phyloP scores from a whole-genome alignment of 2,888 invertebrate genomes.

The Melitaea athalia region DNA sequence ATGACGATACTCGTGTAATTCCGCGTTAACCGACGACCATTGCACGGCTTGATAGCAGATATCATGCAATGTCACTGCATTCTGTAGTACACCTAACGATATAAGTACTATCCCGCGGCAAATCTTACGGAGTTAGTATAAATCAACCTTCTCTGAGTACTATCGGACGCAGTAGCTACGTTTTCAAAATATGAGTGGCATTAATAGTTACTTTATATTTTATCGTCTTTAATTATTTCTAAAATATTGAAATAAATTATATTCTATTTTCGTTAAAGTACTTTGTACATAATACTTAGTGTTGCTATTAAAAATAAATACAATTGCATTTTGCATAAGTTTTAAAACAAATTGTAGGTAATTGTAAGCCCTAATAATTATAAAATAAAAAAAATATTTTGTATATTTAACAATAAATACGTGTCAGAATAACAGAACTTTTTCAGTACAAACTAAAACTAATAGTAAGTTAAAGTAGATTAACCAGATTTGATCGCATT shows the following conservation, averaged over 20 bases:
- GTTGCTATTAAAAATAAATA: neutral
- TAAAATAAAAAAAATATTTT: too few relatives aligned
- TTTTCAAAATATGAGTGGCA: slow-evolving; percentile 16
- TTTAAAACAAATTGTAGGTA: too few relatives aligned
- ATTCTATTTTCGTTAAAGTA: neutral
- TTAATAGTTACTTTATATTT: slow-evolving; percentile 11
- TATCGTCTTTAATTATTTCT: slow-evolving; percentile 8
- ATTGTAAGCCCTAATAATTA: too few relatives aligned
- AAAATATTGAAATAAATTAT: slow-evolving; percentile 1
- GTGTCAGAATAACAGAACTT: too few relatives aligned
- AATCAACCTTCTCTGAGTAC: slow-evolving; percentile 32
- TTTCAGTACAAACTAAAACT: slow-evolving; percentile 31
- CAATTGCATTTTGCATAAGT: neutral
- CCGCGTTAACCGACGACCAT: slow-evolving; percentile 23
- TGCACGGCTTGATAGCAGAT: slow-evolving; percentile 56
- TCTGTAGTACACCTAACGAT: slow-evolving; percentile 44
- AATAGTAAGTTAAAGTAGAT: slow-evolving; percentile 39
- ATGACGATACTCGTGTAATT: slow-evolving; percentile 44
- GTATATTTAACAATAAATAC: too few relatives aligned
- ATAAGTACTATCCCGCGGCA: slow-evolving; percentile 47
- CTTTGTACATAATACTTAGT: neutral
- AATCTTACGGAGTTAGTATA: slow-evolving; percentile 37
- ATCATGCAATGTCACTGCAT: slow-evolving; percentile 69
- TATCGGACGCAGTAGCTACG: slow-evolving; percentile 14
- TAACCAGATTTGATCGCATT: slow-evolving; percentile 43